These are phyloP conservation scores for Pollenia angustigena DNA, from an alignment of 2,888 invertebrate genomes.

Conservation along the genomic window DNA sequence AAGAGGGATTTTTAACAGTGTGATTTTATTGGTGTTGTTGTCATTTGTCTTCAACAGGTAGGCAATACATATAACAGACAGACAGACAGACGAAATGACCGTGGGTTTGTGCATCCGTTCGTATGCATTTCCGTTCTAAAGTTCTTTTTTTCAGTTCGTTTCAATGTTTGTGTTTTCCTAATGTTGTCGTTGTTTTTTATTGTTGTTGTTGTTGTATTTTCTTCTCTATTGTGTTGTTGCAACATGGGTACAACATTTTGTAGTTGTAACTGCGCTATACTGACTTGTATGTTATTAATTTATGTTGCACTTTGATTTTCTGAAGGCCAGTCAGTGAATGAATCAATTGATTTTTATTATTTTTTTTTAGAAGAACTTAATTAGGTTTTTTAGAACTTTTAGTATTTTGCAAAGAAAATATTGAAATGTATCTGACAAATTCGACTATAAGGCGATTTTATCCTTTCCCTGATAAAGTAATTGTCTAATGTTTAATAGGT, in stretches of 20 bases:
- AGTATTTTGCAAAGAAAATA: neutral
- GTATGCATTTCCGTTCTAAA: conserved; percentile 76
- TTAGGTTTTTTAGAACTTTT: neutral
- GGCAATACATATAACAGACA: conserved; percentile 16
- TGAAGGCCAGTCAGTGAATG: conserved; percentile 53
- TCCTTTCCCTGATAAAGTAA: too few species aligned
- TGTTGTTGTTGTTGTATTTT: conserved; percentile 13
- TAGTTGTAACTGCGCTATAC: conserved; percentile 24
- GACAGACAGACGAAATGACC: conserved; percentile 67
- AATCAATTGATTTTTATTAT: conserved; percentile 24
- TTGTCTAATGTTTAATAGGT: too few species aligned
- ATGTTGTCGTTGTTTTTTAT: conserved; percentile 20
- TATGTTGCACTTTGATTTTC: conserved; percentile 59
- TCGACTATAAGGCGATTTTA: too few species aligned
- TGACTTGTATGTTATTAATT: conserved; percentile 39
- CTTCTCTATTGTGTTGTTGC: conserved; percentile 42
- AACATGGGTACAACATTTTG: conserved; percentile 6
- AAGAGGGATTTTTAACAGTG: neutral
- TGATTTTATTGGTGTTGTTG: conserved; percentile 24
- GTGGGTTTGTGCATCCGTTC: conserved; percentile 80
- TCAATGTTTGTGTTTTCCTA: conserved; percentile 37
- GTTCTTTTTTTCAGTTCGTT: conserved; percentile 19
- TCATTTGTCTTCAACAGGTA: conserved; percentile 60
- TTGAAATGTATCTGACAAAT: too few species aligned
- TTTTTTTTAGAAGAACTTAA: neutral